Conservation (phyloP, 2,888 invertebrate species). For the Unio delphinus region DNA sequence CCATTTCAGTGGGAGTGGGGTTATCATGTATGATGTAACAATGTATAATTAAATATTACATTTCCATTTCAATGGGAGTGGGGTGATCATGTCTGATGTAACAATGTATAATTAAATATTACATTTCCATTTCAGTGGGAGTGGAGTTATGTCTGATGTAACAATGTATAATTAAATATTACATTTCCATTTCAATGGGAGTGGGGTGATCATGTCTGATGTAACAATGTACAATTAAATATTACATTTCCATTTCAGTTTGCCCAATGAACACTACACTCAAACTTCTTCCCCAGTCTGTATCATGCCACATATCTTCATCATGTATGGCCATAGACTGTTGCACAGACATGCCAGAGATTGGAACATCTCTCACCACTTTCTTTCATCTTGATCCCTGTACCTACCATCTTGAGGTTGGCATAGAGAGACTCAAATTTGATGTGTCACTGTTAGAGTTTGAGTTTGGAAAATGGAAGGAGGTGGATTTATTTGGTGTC, state of each 20-base stretch:
- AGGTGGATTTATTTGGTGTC: too few species aligned
- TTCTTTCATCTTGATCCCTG: constrained; percentile 27
- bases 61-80: too few species aligned
- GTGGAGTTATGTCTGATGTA: too few species aligned
- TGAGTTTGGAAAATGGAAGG: constrained; percentile 23
- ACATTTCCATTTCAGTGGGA: too few species aligned
- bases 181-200: too few species aligned
- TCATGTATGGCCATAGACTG: constrained; percentile 29
- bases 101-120: too few species aligned
- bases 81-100: too few species aligned
- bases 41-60: too few species aligned
- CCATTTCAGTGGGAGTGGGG: too few species aligned
- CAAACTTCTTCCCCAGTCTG: constrained; percentile 10
- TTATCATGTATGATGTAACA: too few species aligned
- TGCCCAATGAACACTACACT: constrained; percentile 18
- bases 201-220: too few species aligned
- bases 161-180: too few species aligned
- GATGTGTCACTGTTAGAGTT: constrained; percentile 21
- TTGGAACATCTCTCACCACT: constrained; percentile 15
- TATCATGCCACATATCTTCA: constrained; percentile 24
- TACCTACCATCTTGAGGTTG: constrained; percentile 19
- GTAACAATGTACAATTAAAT: neutral
- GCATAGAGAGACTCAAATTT: constrained; percentile 25
- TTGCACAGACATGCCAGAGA: constrained; percentile 19
- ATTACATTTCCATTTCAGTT: constrained; percentile 17